Evolutionary conservation across 2,888 invertebrate genomes (phyloP), one percentile per base, ranked within the genome.

Genomic region (Pollenia angustigena): DNA sequence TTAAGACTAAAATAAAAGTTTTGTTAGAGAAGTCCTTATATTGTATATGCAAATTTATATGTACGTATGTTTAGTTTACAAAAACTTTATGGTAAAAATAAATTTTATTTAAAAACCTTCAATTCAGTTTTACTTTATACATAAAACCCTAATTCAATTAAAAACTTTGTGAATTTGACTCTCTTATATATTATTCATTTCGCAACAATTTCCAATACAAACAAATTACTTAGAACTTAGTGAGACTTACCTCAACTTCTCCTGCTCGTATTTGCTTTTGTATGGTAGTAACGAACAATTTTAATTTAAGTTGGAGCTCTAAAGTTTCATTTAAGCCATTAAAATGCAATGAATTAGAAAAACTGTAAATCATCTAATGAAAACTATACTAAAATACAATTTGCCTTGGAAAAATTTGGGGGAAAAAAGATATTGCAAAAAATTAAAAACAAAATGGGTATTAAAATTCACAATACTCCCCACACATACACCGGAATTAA

Each of bases 301-400:
- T 72, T 87, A 78, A 87, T 81, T 72, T 83, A 76, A 81, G 42
- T 68, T 56, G 40, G 23, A 87, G 56, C 78, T 85, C 88, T 89
- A 85, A 88, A 88, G 87, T 89, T 90, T 89, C 89, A 89, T 86
- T 90, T 88, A 89, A 89, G 85, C 88, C 89, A 90, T 89, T 89
- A 88, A 89, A 89, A 87, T 85, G 88, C 89, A 89, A 86, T 89
- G 89, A 89, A 88, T 88, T 88, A 88, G 89, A 89, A 88, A 87
- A 89, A 89, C 79, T 85, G 86, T 88, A 88, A 88, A 81, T 86
- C 81, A 83, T 79, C 87, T 80, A 85, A 83, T 84, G 79, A 85
- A 85, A 75, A 56, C 82, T 62, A 78, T 50, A 81, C 69, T 14
- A n/a, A 66, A 78, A 74, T 9, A 58, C 32, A 18, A 9, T n/a